These are phyloP conservation scores for Poicephalus gulielmi DNA, from an alignment of 2,113 vertebrate genomes.

Conservation along the genomic window DNA sequence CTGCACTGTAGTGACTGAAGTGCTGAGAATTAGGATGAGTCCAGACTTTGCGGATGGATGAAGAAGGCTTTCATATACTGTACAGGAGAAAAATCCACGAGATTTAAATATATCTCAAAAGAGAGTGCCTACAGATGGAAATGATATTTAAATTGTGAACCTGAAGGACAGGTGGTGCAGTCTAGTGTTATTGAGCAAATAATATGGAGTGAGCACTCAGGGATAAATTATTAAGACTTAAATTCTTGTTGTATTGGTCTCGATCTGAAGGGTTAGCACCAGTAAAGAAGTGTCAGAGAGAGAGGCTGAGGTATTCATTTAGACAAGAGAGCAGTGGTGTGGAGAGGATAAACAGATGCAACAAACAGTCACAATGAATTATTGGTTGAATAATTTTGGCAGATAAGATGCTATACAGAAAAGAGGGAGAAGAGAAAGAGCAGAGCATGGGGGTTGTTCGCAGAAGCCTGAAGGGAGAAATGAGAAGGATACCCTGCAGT, in stretches of 20 bases:
- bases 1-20: neutral
- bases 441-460: neutral
- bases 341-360: neutral
- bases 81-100: neutral
- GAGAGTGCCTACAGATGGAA: neutral
- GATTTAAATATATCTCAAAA: neutral
- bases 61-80: neutral
- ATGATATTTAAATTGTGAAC: conserved; percentile 11
- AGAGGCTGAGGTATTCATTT: conserved; percentile 24
- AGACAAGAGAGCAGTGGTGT: neutral
- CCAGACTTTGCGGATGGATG: neutral
- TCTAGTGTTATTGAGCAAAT: neutral
- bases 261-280: conserved; percentile 6
- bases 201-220: conserved; percentile 4
- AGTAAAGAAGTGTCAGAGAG: conserved; percentile 16
- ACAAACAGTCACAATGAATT: neutral
- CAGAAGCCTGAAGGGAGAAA: neutral
- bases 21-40: neutral
- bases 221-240: conserved; percentile 50
- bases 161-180: neutral
- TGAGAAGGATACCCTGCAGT: neutral
- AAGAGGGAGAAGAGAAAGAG: neutral
- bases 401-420: neutral
- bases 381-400: conserved; percentile 16
- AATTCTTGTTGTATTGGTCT: conserved; percentile 49